Conservation (phyloP, 2,888 invertebrate genomes). For the Apamea epomidion region DNA sequence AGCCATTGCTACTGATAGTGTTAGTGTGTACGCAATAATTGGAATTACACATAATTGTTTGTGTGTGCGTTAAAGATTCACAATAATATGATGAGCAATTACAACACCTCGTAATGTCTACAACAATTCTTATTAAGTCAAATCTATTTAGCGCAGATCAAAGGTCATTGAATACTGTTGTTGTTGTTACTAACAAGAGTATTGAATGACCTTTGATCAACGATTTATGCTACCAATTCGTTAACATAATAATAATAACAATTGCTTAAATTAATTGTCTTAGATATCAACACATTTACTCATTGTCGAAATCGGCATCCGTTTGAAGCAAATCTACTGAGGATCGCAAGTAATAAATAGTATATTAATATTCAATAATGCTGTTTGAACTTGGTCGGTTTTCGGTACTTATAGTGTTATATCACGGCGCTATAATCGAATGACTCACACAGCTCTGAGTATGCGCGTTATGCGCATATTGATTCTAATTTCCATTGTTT, state of each 20-base stretch:
- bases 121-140: not conserved
- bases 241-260: conserved; percentile 7
- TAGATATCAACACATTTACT: not conserved
- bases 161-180: not conserved
- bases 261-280: not conserved
- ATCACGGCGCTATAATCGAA: conserved; percentile 45
- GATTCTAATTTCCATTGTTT: conserved; percentile 72
- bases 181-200: too few species aligned
- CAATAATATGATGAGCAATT: not conserved
- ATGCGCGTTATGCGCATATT: conserved; percentile 68
- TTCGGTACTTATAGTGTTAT: conserved; percentile 29
- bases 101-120: not conserved
- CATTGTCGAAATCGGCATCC: conserved; percentile 22
- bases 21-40: not conserved
- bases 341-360: conserved; percentile 30
- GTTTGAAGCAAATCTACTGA: conserved; percentile 24
- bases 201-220: too few species aligned
- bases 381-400: conserved; percentile 46
- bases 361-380: conserved; percentile 42
- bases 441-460: conserved; percentile 65
- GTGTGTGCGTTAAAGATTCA: not conserved
- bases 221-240: too few species aligned
- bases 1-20: not conserved
- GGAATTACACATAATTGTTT: not conserved
- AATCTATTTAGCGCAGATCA: not conserved